phyloP scores from a whole-genome alignment of 2,797 vertebrate genomes.

The Hippocampus kuda region DNA sequence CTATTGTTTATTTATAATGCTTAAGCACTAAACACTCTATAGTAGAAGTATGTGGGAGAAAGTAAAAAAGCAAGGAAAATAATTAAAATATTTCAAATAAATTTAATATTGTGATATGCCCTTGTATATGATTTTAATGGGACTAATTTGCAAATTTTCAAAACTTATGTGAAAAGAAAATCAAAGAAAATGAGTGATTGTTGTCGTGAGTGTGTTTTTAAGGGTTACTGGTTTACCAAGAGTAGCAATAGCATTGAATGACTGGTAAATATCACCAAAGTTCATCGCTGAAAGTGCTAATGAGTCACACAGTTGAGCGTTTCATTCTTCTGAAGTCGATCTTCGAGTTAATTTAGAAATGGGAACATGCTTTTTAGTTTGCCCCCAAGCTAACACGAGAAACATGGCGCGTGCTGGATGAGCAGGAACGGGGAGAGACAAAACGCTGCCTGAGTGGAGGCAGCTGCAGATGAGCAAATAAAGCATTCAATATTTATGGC shows the following conservation, averaged over 20 bases:
- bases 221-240: neutral
- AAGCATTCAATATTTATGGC: conserved; percentile 74
- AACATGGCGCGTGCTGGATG: conserved; percentile 56
- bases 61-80: too few species aligned
- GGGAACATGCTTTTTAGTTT: conserved; percentile 63
- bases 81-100: too few species aligned
- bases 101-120: too few species aligned
- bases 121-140: neutral
- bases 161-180: neutral
- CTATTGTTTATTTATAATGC: too few species aligned
- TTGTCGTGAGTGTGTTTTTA: neutral
- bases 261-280: conserved; percentile 46
- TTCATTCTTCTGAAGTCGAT: conserved; percentile 57
- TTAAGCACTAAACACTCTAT: too few species aligned
- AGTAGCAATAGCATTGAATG: neutral
- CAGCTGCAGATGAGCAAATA: conserved; percentile 71
- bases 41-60: too few species aligned
- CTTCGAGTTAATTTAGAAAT: conserved; percentile 66
- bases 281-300: conserved; percentile 37
- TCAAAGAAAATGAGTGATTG: neutral
- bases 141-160: neutral
- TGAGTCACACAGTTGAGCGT: conserved; percentile 41
- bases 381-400: conserved; percentile 57
- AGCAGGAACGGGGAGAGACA: conserved; percentile 45
- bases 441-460: conserved; percentile 57